Evolutionary conservation across 2,888 invertebrate species (phyloP).

Genomic region (Drosophila greeni): DNA sequence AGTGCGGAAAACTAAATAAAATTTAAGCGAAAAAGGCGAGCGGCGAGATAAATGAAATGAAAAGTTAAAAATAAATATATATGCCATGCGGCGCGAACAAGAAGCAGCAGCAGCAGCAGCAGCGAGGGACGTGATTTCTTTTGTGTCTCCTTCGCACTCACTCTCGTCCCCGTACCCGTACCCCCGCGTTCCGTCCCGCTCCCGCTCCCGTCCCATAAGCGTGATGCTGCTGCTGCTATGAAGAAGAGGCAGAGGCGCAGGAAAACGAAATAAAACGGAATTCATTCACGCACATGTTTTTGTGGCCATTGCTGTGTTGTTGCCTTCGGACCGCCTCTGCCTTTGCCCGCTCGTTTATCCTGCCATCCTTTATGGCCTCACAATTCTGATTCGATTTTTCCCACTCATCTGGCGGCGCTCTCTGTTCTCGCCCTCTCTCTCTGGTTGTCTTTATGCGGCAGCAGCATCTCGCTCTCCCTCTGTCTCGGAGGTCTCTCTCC

Average conservation of each 20-base stretch:
- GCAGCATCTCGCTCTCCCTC: conserved; percentile 20
- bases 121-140: conserved; percentile 69
- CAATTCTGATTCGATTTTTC: conserved; percentile 70
- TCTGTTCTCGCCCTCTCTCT: conserved; percentile 14
- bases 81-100: conserved; percentile 55
- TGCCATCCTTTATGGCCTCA: conserved; percentile 58
- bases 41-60: conserved; percentile 69
- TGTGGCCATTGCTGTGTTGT: conserved; percentile 44
- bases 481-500: not conserved
- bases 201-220: conserved; percentile 5
- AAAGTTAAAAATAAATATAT: conserved; percentile 74
- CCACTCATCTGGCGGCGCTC: conserved; percentile 24
- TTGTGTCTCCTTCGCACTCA: conserved; percentile 46
- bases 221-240: conserved; percentile 44
- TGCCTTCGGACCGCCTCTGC: conserved; percentile 53
- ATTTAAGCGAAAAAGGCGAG: conserved; percentile 34
- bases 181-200: not conserved
- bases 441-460: conserved; percentile 8
- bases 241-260: conserved; percentile 1
- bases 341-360: conserved; percentile 64
- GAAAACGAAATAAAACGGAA: conserved; percentile 23
- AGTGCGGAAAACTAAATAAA: conserved; percentile 21
- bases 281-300: conserved; percentile 73
- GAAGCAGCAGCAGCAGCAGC: conserved; percentile 10
- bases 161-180: conserved; percentile 1